Evolutionary conservation across 2,888 invertebrate genomes (phyloP), one percentile per base, ranked within the genome.

Genomic region (Drosophila longiperda): DNA sequence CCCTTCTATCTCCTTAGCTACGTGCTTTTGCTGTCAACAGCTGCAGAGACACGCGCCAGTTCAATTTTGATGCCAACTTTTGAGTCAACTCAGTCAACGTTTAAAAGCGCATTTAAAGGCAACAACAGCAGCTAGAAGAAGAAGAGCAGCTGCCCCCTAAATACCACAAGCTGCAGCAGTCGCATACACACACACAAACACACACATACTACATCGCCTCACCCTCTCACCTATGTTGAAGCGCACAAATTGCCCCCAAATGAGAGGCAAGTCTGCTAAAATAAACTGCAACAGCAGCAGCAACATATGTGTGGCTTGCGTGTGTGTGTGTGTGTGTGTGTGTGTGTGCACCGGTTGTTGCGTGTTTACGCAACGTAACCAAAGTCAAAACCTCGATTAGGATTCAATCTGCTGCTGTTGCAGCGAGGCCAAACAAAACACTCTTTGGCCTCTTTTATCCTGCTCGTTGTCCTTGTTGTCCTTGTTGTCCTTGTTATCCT

Each of bases 381-480:
- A 91, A 87, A 92, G 91, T 91, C 92, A 91, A 86, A 91, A 90
- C 92, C 92, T 87, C 90, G 91, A 91, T 92, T 92, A 91, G 91
- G 89, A 90, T 90, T 92, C 89, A 92, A 92, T 89, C 90, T 89
- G 88, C 83, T 90, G 89, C 78, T 70, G 73, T 9, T 45, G 76
- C 61, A 69, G 36, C n/a, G n/a, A 54, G 36, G 38, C 80, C 73
- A 76, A 73, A 80, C 72, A 63, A 74, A 75, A 73, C 77, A 66
- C 71, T 78, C 73, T 74, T 74, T 75, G 88, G 55, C 29, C 33
- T 55, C 61, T 81, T 72, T 20, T 57, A 55, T 55, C 12, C 36
- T 55, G 38, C 29, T 57, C 57, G 83, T 79, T 76, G 70, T 49
- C 57, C 50, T 63, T 64, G 75, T 50, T 50, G 15, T 29, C 29